These are phyloP conservation scores for Blastobasis adustella DNA, from an alignment of 2,888 invertebrate genomes.

Conservation along the genomic window DNA sequence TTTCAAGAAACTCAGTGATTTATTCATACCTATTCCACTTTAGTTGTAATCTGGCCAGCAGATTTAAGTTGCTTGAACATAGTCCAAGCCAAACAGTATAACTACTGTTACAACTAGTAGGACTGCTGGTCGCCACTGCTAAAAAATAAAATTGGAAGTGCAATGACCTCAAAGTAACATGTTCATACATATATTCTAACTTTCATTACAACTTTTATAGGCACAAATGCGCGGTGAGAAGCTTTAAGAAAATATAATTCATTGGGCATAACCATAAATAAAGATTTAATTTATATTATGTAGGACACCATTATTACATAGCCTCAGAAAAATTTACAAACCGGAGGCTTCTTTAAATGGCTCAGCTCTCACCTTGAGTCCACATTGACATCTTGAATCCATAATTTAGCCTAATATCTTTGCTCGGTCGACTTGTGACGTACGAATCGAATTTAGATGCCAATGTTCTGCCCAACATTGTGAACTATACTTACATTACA, in stretches of 20 bases:
- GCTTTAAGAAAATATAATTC: constrained; percentile 57
- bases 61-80: constrained; percentile 14
- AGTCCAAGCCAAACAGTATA: constrained; percentile 15
- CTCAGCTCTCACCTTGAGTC: constrained; percentile 24
- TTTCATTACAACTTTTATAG: constrained; percentile 53
- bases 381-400: constrained; percentile 41
- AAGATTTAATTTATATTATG: constrained; percentile 50
- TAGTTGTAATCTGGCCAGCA: constrained; percentile 37
- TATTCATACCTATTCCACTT: constrained; percentile 5
- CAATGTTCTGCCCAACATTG: constrained; percentile 31
- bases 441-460: constrained; percentile 41
- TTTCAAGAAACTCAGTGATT: constrained; percentile 5
- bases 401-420: constrained; percentile 46
- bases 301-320: constrained; percentile 37
- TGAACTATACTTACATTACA: constrained; percentile 47
- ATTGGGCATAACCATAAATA: constrained; percentile 50
- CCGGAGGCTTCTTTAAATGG: constrained; percentile 29
- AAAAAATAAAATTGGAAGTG: constrained; percentile 39
- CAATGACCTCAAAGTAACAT: constrained; percentile 46
- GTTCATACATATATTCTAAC: constrained; percentile 40
- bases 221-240: constrained; percentile 59
- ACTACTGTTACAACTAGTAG: constrained; percentile 29
- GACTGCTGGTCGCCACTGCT: constrained; percentile 53
- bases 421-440: constrained; percentile 43
- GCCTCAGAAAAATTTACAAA: constrained; percentile 47